Percentiles rank a stretch among this genome's conserved stretches.
Conservation (phyloP, 2,888 invertebrate genomes). For the Sminthurides aquaticus region DNA sequence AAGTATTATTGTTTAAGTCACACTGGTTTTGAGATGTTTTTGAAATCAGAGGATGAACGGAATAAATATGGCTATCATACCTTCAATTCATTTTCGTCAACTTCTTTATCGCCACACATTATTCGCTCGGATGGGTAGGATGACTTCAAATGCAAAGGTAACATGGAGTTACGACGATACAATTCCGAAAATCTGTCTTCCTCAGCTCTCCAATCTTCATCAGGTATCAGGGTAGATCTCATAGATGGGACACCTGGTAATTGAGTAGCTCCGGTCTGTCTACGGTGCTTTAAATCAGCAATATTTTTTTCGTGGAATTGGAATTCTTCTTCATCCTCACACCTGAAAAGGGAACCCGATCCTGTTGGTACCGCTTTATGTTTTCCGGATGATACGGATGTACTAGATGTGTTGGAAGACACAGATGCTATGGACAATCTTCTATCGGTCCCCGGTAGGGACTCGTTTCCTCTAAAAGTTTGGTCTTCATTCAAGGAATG, state of each 20-base stretch:
- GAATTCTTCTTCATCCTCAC: slow-evolving; percentile 81
- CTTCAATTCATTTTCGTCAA: slow-evolving; percentile 32
- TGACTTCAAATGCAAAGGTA: slow-evolving; percentile 76
- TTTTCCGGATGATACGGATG: slow-evolving; percentile 27
- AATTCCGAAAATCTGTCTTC: slow-evolving; percentile 58
- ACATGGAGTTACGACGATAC: slow-evolving; percentile 69
- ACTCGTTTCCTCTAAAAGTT: not conserved
- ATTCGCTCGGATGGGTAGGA: slow-evolving; percentile 76
- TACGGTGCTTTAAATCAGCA: slow-evolving; percentile 54
- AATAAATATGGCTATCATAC: slow-evolving; percentile 1
- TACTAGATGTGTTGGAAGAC: slow-evolving; percentile 28
- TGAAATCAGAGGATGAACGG: not conserved
- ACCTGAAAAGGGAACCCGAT: slow-evolving; percentile 53
- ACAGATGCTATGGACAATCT: slow-evolving; percentile 29
- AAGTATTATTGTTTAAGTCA: too few species aligned
- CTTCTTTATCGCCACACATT: slow-evolving; percentile 51
- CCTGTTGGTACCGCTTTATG: slow-evolving; percentile 35
- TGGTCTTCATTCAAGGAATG: not conserved
- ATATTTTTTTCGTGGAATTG: slow-evolving; percentile 74
- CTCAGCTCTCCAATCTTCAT: not conserved
- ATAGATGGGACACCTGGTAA: slow-evolving; percentile 10
- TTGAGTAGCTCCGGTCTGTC: slow-evolving; percentile 47
- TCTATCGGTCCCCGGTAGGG: slow-evolving; percentile 6
- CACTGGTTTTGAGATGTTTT: not conserved
- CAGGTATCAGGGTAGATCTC: not conserved